phyloP scores from a whole-genome alignment of 2,797 vertebrate genomes.

The Notamacropus eugenii region DNA sequence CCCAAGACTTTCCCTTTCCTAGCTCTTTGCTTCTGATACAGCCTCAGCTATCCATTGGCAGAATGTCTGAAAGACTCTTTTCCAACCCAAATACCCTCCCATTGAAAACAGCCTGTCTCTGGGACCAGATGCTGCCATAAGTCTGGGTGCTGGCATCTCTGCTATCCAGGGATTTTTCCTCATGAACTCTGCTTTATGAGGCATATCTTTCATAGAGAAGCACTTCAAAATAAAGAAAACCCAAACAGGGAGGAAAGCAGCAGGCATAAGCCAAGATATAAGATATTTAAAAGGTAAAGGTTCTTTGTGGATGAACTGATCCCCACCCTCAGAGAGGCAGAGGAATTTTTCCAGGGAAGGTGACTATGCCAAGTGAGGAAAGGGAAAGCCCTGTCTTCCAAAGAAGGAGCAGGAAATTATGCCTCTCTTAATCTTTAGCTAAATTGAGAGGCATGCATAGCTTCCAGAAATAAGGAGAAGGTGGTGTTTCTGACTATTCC shows the following conservation, averaged over 20 bases:
- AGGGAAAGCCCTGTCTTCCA: neutral
- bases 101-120: conserved; percentile 5
- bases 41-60: conserved; percentile 8
- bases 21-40: neutral
- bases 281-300: neutral
- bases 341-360: neutral
- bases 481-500: neutral
- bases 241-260: conserved; percentile 6
- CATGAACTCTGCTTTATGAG: neutral
- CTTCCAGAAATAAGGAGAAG: neutral
- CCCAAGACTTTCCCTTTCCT: neutral
- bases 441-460: neutral
- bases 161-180: neutral
- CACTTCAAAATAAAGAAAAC: neutral
- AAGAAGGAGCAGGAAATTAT: neutral
- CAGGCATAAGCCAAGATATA: neutral
- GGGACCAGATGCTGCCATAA: neutral
- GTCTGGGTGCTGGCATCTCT: neutral
- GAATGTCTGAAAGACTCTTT: neutral
- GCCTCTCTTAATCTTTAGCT: neutral
- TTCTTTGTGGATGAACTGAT: conserved; percentile 11
- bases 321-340: neutral
- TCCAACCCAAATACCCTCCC: fast-evolving
- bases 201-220: neutral
- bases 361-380: neutral